A percentile compares a stretch with the other conserved stretches of the same genome.
These are phyloP conservation scores for Bubo bubo DNA, from an alignment of 2,113 vertebrate species.

Conservation along the genomic window DNA sequence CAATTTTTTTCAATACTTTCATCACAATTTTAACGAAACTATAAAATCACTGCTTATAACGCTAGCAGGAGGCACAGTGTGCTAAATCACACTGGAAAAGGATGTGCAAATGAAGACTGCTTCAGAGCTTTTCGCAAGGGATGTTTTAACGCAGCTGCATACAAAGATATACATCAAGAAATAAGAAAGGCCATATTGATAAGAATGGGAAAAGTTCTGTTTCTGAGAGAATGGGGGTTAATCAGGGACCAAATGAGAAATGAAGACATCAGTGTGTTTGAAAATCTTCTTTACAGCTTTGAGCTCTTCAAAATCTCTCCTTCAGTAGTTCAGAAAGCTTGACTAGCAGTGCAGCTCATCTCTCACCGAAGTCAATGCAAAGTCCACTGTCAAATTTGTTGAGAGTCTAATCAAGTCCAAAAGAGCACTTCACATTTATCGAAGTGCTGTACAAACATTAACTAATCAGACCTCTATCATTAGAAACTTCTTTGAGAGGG, in stretches of 20 bases:
- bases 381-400: neutral
- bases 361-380: neutral
- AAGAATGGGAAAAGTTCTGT: neutral
- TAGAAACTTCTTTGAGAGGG: slow-evolving; percentile 3
- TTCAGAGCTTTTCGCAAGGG: neutral
- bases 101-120: neutral
- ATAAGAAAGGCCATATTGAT: neutral
- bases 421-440: neutral
- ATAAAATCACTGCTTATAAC: neutral
- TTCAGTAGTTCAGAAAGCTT: neutral
- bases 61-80: neutral
- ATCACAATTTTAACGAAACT: neutral
- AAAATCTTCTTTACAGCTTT: neutral
- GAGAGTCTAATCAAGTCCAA: neutral
- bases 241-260: neutral
- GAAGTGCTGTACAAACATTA: neutral
- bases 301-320: neutral
- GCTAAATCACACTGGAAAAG: neutral
- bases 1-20: neutral
- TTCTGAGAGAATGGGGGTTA: neutral
- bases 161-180: neutral
- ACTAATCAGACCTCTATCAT: neutral
- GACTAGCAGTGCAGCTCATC: neutral
- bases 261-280: neutral
- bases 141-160: neutral